phyloP scores from a whole-genome alignment of 2,797 vertebrate genomes.

The Peromyscus nudipes region DNA sequence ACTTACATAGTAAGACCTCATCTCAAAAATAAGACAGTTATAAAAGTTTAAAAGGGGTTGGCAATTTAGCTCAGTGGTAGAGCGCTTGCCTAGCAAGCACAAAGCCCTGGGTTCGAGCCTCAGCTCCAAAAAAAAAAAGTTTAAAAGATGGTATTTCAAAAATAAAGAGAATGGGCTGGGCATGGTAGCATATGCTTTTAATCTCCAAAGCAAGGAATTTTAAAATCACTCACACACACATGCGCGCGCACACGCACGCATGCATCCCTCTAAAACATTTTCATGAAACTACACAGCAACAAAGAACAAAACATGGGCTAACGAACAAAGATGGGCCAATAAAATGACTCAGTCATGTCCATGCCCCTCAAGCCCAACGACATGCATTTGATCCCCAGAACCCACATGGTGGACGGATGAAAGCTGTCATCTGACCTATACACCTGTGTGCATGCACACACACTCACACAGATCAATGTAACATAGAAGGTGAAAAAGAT shows the following conservation, averaged over 20 bases:
- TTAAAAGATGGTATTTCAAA: background rate
- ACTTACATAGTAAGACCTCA: background rate
- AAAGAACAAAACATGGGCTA: background rate
- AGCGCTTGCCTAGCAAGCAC: too few relatives aligned
- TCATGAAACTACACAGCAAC: constrained; percentile 22
- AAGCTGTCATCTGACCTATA: background rate
- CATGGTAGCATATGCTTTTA: background rate
- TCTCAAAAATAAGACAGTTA: background rate
- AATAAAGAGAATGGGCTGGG: background rate
- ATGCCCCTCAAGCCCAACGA: background rate
- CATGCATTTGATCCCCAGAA: background rate
- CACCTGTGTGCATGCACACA: background rate
- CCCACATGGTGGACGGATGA: background rate
- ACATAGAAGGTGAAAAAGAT: background rate
- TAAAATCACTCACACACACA: background rate
- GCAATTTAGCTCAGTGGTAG: too few relatives aligned
- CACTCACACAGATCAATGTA: background rate
- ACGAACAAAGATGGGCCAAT: background rate
- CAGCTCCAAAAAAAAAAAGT: too few relatives aligned
- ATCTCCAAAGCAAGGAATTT: background rate
- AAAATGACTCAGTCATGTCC: background rate
- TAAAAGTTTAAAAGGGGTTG: background rate
- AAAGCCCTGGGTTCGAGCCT: too few relatives aligned
- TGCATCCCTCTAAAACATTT: background rate
- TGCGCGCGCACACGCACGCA: background rate